These are phyloP conservation scores for Vicugna pacos DNA, from an alignment of 2,113 vertebrate genomes.

Conservation along the genomic window DNA sequence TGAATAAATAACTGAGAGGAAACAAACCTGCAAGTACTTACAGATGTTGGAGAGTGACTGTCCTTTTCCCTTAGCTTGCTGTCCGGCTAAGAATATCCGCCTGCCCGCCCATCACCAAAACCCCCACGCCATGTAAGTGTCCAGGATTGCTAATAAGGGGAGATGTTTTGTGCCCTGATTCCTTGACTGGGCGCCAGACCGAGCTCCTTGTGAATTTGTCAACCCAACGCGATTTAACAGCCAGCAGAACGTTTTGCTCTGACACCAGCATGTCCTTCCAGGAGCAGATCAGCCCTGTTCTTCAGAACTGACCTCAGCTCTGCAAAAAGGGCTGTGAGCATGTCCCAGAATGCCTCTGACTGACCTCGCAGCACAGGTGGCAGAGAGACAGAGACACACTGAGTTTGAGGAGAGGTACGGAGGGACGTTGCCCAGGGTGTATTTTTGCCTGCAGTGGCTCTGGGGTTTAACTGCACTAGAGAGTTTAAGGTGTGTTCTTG, in stretches of 20 bases:
- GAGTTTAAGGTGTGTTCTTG: neutral
- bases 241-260: neutral
- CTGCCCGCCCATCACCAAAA: neutral
- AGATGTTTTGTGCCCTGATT: neutral
- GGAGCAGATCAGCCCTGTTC: neutral
- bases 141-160: neutral
- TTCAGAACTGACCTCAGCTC: conserved; percentile 19
- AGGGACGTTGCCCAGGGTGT: neutral
- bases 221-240: neutral
- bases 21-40: neutral
- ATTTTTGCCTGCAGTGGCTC: neutral
- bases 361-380: neutral
- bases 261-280: neutral
- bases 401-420: neutral
- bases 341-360: neutral
- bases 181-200: neutral
- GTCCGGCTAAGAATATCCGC: neutral
- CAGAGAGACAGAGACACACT: neutral
- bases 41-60: neutral
- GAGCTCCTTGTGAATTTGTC: conserved; percentile 29
- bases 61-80: neutral
- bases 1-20: neutral
- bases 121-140: neutral
- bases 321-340: rapidly evolving
- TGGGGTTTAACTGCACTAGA: neutral